These are phyloP conservation scores for Gonioctena quinquepunctata DNA, from an alignment of 1,140 invertebrate genomes.

Conservation along the genomic window DNA sequence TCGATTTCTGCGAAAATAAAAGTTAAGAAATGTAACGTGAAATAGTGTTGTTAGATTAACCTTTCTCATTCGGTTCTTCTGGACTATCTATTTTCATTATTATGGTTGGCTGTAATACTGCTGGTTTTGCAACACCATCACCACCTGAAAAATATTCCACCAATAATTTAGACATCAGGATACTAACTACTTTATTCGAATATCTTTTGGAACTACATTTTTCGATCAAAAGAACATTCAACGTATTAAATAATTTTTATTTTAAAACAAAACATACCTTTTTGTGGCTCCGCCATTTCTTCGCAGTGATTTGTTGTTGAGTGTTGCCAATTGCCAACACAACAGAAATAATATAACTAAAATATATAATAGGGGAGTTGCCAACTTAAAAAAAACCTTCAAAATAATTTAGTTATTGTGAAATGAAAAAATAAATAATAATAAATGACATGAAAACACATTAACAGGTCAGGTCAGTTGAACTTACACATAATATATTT, in stretches of 20 bases:
- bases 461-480: too few species aligned
- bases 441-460: too few species aligned
- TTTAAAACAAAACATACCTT: constrained; percentile 25
- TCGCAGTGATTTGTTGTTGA: background rate
- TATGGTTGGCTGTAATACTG: constrained; percentile 32
- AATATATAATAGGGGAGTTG: too few species aligned
- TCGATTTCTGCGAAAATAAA: constrained; percentile 30
- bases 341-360: too few species aligned
- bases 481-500: too few species aligned
- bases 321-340: background rate
- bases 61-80: constrained; percentile 40
- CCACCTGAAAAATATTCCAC: too few species aligned
- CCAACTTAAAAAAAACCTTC: too few species aligned
- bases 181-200: too few species aligned
- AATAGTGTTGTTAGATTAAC: constrained; percentile 14
- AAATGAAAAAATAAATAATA: too few species aligned
- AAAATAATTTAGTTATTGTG: too few species aligned
- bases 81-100: constrained; percentile 50
- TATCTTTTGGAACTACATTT: too few species aligned
- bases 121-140: constrained; percentile 8
- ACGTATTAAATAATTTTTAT: background rate
- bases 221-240: background rate
- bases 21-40: background rate
- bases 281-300: constrained; percentile 25
- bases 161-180: too few species aligned